Conservation (phyloP, 2,797 vertebrate species). For the Xenopus petersii region DNA sequence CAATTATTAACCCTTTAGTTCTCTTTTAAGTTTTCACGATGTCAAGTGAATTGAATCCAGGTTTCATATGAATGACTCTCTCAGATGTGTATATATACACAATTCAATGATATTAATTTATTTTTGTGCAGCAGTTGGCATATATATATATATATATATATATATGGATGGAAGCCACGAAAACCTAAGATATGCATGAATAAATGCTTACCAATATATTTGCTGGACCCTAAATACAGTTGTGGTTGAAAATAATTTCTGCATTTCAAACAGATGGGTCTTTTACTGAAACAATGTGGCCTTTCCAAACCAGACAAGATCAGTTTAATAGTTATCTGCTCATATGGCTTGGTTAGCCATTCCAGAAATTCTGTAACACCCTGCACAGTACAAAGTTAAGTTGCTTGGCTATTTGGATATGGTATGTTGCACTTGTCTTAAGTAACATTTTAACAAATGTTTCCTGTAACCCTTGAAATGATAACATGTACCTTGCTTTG, state of each 20-base stretch:
- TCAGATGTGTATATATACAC: too few relatives aligned
- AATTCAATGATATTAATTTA: too few relatives aligned
- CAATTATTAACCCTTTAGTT: too few relatives aligned
- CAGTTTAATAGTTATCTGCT: neutral
- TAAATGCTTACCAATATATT: too few relatives aligned
- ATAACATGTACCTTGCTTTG: neutral
- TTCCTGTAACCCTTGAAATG: constrained; percentile 45
- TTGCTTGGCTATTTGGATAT: neutral
- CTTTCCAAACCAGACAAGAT: neutral
- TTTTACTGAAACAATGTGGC: neutral
- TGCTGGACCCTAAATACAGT: too few relatives aligned
- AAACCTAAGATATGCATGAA: too few relatives aligned
- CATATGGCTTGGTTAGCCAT: neutral
- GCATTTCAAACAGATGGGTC: neutral
- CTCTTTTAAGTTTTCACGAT: too few relatives aligned
- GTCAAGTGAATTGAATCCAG: too few relatives aligned
- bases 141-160: too few relatives aligned
- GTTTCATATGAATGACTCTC: too few relatives aligned
- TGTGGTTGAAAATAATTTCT: neutral
- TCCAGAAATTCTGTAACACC: neutral
- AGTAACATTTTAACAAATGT: neutral
- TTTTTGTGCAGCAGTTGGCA: too few relatives aligned
- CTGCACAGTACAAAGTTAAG: neutral
- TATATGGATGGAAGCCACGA: too few relatives aligned
- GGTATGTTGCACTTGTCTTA: neutral